Percentiles rank a stretch among this genome's conserved stretches.
Evolutionary conservation across 2,888 invertebrate species (phyloP).

Genomic region (Morinoia aosen): DNA sequence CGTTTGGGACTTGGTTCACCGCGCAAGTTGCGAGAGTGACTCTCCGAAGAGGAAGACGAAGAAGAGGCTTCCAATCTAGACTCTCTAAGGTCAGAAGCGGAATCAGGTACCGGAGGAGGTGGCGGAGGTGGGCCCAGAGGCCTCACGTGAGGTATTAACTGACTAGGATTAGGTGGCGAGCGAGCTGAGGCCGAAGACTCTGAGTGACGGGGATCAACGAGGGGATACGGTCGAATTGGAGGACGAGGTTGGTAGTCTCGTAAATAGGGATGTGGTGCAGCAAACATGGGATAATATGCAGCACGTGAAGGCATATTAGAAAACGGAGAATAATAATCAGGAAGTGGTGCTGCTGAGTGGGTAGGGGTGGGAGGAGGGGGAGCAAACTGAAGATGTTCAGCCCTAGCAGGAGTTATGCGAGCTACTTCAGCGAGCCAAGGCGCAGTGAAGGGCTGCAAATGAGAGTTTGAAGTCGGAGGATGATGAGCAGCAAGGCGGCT

Average conservation of each 20-base stretch:
- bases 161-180: constrained; percentile 47
- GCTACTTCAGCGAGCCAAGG: constrained; percentile 67
- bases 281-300: constrained; percentile 61
- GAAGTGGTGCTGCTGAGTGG: constrained; percentile 53
- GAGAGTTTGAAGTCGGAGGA: constrained; percentile 38
- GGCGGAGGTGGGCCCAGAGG: constrained; percentile 59
- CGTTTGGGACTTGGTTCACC: constrained; percentile 64
- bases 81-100: constrained; percentile 57
- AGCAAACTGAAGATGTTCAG: constrained; percentile 55
- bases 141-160: constrained; percentile 51
- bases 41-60: constrained; percentile 52
- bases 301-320: constrained; percentile 61
- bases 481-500: not conserved
- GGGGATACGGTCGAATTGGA: constrained; percentile 18
- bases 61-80: constrained; percentile 53
- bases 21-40: constrained; percentile 57
- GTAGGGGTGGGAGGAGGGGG: constrained; percentile 55
- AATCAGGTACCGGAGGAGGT: constrained; percentile 54
- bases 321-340: constrained; percentile 66
- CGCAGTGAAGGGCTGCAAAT: constrained; percentile 65
- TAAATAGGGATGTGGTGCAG: constrained; percentile 60
- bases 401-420: constrained; percentile 63
- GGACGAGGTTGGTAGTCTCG: constrained; percentile 59
- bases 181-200: not conserved
- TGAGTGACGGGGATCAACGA: constrained; percentile 15